Percentiles rank a stretch among this genome's conserved stretches.
These are phyloP conservation scores for Pampus argenteus DNA, from an alignment of 2,797 vertebrate species.

Conservation along the genomic window DNA sequence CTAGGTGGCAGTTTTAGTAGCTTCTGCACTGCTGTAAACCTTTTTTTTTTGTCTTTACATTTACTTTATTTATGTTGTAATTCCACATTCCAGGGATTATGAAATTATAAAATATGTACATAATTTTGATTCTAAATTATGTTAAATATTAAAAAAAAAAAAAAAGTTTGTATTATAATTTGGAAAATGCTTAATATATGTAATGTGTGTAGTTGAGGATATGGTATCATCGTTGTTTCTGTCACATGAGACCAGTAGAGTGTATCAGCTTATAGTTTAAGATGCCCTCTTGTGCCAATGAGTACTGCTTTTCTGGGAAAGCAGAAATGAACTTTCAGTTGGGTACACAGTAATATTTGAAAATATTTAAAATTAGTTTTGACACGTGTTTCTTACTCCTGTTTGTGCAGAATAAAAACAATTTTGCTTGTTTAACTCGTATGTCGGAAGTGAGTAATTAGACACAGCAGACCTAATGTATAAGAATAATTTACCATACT, in stretches of 20 bases:
- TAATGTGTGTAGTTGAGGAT: slow-evolving; percentile 31
- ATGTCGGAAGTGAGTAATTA: slow-evolving; percentile 55
- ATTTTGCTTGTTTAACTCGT: slow-evolving; percentile 48
- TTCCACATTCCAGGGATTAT: slow-evolving; percentile 49
- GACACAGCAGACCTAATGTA: slow-evolving; percentile 87
- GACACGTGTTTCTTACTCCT: slow-evolving; percentile 17
- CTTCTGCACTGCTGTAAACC: slow-evolving; percentile 36
- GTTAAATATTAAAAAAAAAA: slow-evolving; percentile 16
- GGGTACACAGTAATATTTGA: slow-evolving; percentile 16
- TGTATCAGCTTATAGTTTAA: slow-evolving; percentile 8
- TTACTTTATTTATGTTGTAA: slow-evolving; percentile 27
- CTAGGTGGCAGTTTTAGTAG: slow-evolving; percentile 35
- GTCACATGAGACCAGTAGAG: slow-evolving; percentile 9
- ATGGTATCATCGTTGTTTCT: background rate
- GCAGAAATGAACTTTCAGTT: slow-evolving; percentile 33
- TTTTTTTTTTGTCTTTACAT: slow-evolving; percentile 23
- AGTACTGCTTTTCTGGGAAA: slow-evolving; percentile 54
- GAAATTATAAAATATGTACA: slow-evolving; percentile 59
- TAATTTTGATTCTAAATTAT: slow-evolving; percentile 41
- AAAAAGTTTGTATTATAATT: slow-evolving; percentile 24
- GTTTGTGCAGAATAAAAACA: slow-evolving; percentile 55
- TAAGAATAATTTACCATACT: slow-evolving; percentile 94
- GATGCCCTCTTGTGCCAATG: slow-evolving; percentile 72
- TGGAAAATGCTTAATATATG: slow-evolving; percentile 29
- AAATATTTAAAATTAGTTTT: slow-evolving; percentile 11